A percentile compares a stretch with the other conserved stretches of the same genome.
Conservation (phyloP, 2,113 vertebrate genomes). For the Chionis minor region DNA sequence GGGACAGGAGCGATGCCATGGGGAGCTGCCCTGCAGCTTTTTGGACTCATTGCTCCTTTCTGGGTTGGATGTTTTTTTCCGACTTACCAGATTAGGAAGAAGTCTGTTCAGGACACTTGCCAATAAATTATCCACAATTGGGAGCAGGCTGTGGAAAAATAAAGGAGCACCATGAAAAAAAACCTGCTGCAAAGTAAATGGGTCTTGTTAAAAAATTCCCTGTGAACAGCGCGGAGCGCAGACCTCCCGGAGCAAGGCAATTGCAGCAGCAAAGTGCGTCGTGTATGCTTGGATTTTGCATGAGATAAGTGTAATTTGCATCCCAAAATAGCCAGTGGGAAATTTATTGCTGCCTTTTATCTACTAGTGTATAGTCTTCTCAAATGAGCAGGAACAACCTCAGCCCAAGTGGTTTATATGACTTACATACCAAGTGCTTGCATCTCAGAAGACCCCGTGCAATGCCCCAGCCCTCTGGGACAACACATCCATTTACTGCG, state of each 20-base stretch:
- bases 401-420: neutral
- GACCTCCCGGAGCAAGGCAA: neutral
- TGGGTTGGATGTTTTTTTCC: neutral
- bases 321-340: slow-evolving; percentile 33
- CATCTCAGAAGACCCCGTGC: fast-evolving
- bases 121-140: slow-evolving; percentile 73
- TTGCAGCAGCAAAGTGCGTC: neutral
- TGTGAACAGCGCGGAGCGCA: neutral
- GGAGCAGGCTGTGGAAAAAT: slow-evolving; percentile 69
- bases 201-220: slow-evolving; percentile 33
- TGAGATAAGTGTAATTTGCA: slow-evolving; percentile 42
- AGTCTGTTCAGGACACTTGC: slow-evolving; percentile 69
- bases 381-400: neutral
- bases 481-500: fast-evolving
- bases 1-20: fast-evolving
- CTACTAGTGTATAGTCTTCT: neutral
- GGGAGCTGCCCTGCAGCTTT: neutral
- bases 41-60: neutral
- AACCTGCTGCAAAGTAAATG: slow-evolving; percentile 11
- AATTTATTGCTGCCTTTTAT: slow-evolving; percentile 33
- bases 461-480: neutral
- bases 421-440: fast-evolving
- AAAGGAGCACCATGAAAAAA: neutral
- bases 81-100: slow-evolving; percentile 66
- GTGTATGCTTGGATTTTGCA: neutral